These are phyloP conservation scores for Microplitis deprimator DNA, from an alignment of 2,888 invertebrate species.

Conservation along the genomic window DNA sequence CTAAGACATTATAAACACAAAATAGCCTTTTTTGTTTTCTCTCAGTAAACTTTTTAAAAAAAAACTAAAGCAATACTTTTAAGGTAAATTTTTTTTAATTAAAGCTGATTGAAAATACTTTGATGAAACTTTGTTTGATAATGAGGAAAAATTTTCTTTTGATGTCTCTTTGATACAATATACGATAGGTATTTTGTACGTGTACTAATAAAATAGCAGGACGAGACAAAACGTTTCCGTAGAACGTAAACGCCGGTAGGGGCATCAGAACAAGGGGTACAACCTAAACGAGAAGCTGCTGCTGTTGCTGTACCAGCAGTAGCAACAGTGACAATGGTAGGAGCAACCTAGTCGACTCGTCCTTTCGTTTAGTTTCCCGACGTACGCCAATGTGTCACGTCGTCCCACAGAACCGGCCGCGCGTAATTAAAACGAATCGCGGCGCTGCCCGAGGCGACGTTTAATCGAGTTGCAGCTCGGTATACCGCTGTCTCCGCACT, in stretches of 20 bases:
- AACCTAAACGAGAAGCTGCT: background rate
- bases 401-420: constrained; percentile 47
- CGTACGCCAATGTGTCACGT: constrained; percentile 50
- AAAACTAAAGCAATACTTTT: background rate
- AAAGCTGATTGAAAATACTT: too few species aligned
- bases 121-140: background rate
- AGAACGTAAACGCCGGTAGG: background rate
- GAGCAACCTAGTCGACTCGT: constrained; percentile 1
- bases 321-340: background rate
- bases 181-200: too few species aligned
- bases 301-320: background rate
- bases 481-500: constrained; percentile 53
- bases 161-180: background rate
- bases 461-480: constrained; percentile 54
- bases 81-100: too few species aligned
- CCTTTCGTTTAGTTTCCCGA: constrained; percentile 45
- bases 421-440: constrained; percentile 53
- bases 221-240: background rate
- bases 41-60: background rate
- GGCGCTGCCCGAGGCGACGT: constrained; percentile 45
- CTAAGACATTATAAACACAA: background rate
- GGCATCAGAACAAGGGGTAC: background rate
- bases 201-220: background rate
- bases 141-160: background rate
- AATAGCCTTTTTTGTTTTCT: background rate